Base-by-base conservation (phyloP, 1,140 invertebrate species). In the Pogonognathellus flavescens region DNA sequence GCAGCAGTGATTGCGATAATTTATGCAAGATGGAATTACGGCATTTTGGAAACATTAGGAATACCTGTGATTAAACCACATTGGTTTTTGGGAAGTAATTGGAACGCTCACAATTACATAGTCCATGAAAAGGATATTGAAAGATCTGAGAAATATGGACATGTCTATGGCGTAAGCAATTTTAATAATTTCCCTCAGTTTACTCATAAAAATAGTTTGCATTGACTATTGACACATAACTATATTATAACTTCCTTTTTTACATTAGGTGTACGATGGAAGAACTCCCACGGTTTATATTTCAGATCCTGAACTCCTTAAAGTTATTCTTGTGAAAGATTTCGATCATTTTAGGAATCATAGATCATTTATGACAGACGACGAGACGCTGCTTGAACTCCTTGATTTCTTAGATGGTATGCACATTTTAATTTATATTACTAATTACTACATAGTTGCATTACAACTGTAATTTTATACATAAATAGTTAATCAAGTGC, bases 21-120 rank as follows among this genome's bases (percentile, higher is more conserved):
- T 18, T 87, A 87, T 53, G 86, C 86, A 7, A 49, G 86, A 14
- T 87, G 86, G 86, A 10, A 87, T 70, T 83, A 83, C 62, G 86
- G 86, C 3, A 81, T 14, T 25, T 49, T 87, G 7, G 86, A 87
- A 52, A 50, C 72, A 83, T 50, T 85, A 53, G 53, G 80, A 18
- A 70, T 87, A 22, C 83, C 83, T 7, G 83, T 87, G 10, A 59
- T 87, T 8, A 81, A 84, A 14, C 86, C 86, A 25, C 83, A 87
- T 59, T 87, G 41, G 55, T 81, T 87, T 6, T 57, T 84, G 1
- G 83, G 86, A 1, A 84, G 83, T 82, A 84, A 60, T 22, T 49
- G 41, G 8, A 41, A 84, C 41, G 41, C 49, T 22, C 84, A 82
- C n/a, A 70, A 55, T n/a, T n/a, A 18, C 9, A 18, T 82, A 0